phyloP scores from a whole-genome alignment of 2,888 invertebrate species.

The Eudasyphora cyanicolor region DNA sequence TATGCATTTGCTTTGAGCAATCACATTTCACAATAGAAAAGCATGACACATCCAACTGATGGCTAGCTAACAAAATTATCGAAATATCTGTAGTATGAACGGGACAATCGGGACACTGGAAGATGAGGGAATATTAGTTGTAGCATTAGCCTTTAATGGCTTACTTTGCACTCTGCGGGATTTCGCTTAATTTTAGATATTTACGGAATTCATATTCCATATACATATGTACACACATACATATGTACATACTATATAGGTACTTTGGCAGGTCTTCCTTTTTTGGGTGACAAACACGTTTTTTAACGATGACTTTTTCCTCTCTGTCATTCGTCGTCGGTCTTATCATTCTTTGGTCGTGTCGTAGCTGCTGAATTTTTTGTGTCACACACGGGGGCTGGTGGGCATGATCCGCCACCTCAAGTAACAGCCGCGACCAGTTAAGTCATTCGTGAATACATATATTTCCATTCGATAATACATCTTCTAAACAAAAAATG shows the following conservation, averaged over 20 bases:
- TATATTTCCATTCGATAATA: slow-evolving; percentile 45
- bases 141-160: not conserved
- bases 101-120: not conserved
- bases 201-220: too few relatives aligned
- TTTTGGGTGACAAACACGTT: not conserved
- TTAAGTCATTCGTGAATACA: not conserved
- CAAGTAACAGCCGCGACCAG: not conserved
- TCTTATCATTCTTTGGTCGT: slow-evolving; percentile 43
- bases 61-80: not conserved
- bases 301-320: not conserved
- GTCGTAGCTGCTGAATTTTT: too few relatives aligned
- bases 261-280: not conserved
- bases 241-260: not conserved
- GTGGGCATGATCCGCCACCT: not conserved
- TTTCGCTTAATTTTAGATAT: not conserved
- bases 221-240: too few relatives aligned
- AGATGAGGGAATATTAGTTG: not conserved
- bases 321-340: not conserved
- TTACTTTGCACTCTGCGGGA: not conserved
- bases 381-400: not conserved
- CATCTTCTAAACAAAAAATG: slow-evolving; percentile 15
- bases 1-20: not conserved
- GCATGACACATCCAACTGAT: not conserved
- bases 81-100: too few relatives aligned
- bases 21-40: not conserved